Evolutionary conservation across 2,888 invertebrate species (phyloP).

Genomic region (Psococerastis gibbosa): DNA sequence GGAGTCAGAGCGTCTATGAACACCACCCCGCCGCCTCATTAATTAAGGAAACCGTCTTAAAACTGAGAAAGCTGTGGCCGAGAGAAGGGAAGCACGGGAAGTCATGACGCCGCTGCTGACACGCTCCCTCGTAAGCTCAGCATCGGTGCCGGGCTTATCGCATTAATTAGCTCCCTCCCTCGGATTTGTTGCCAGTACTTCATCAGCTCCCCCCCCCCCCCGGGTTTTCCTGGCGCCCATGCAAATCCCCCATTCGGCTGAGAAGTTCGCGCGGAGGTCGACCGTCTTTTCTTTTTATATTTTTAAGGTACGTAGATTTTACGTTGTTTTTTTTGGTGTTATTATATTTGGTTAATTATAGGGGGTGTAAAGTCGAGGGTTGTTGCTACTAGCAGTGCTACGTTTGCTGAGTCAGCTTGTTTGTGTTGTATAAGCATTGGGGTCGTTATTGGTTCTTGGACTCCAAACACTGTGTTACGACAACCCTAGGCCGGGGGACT

Average conservation of each 20-base stretch:
- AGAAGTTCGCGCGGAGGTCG: no score
- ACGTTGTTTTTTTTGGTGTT: not conserved
- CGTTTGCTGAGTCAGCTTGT: no score
- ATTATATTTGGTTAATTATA: no score
- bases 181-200: conserved; percentile 1
- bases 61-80: conserved; percentile 5
- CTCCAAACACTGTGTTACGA: no score
- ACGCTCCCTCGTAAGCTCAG: conserved; percentile 4
- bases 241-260: conserved; percentile 6
- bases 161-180: conserved; percentile 8
- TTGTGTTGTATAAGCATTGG: no score
- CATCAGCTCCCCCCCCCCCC: not conserved
- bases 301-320: not conserved
- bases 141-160: not conserved
- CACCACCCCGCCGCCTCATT: conserved; percentile 6
- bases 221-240: conserved; percentile 3
- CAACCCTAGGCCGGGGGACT: no score
- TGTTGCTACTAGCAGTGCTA: no score
- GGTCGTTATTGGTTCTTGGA: no score
- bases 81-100: conserved; percentile 4
- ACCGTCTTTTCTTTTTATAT: not conserved
- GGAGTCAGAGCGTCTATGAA: no score
- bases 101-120: not conserved
- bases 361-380: no score
- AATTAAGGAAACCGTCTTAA: conserved; percentile 11